phyloP scores from a whole-genome alignment of 2,113 vertebrate genomes.

The Petromus typicus region DNA sequence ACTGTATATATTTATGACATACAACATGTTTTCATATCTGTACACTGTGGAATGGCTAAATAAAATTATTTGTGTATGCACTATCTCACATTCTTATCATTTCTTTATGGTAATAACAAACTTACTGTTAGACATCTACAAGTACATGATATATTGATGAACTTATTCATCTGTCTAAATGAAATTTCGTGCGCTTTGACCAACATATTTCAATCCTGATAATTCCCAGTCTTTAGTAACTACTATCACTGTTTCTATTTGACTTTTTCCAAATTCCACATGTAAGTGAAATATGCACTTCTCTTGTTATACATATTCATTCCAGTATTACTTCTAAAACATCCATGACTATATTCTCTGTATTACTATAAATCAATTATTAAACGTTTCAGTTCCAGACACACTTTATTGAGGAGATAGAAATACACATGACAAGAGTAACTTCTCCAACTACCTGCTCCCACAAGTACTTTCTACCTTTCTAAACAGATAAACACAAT shows the following conservation, averaged over 20 bases:
- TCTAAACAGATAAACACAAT: background rate
- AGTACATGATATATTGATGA: background rate
- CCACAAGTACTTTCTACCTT: background rate
- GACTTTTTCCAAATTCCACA: background rate
- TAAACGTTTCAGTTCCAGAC: background rate
- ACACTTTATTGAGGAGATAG: background rate
- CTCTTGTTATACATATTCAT: background rate
- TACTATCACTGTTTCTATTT: background rate
- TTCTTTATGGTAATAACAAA: background rate
- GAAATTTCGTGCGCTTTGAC: background rate
- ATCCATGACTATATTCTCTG: background rate
- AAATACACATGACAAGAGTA: background rate
- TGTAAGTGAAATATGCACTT: background rate
- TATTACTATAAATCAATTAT: slow-evolving; percentile 11
- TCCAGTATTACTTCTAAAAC: background rate
- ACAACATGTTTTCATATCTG: background rate
- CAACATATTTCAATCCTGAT: background rate
- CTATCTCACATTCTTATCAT: background rate
- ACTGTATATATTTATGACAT: background rate
- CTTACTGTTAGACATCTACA: background rate
- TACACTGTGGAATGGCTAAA: background rate
- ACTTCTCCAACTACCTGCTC: background rate
- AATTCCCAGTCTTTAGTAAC: background rate
- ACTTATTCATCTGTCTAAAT: background rate
- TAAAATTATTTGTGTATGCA: background rate